These are phyloP conservation scores for Lepus timidus DNA, from an alignment of 2,113 vertebrate genomes.

Conservation along the genomic window DNA sequence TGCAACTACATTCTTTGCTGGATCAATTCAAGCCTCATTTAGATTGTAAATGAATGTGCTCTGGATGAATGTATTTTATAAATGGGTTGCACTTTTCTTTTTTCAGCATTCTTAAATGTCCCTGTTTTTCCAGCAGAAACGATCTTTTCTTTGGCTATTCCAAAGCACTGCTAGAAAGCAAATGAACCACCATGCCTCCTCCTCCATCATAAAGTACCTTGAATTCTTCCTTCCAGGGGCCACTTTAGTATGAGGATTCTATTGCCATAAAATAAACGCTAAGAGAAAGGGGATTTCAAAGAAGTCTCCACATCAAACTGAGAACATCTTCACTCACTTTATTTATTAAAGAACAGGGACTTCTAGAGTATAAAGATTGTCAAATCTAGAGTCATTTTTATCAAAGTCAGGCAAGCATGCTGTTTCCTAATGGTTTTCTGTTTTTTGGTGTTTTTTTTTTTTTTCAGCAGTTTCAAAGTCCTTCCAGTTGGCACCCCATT, in stretches of 20 bases:
- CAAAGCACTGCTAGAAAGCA: slow-evolving; percentile 9
- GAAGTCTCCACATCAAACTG: background rate
- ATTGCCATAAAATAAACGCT: background rate
- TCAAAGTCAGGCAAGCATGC: background rate
- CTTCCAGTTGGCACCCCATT: background rate
- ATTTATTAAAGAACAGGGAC: background rate
- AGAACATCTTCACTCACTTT: background rate
- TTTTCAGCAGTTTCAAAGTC: background rate
- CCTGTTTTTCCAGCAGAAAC: slow-evolving; percentile 44
- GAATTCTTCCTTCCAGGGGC: background rate
- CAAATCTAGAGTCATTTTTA: background rate
- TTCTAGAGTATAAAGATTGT: background rate
- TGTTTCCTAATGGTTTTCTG: background rate
- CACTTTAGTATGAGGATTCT: background rate
- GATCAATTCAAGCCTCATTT: slow-evolving; percentile 38
- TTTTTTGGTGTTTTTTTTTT: background rate
- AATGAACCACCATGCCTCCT: background rate
- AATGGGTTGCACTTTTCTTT: background rate
- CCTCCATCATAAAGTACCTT: background rate
- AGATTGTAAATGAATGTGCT: slow-evolving; percentile 50
- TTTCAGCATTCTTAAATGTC: background rate
- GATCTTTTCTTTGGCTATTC: background rate
- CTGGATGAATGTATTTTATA: slow-evolving; percentile 31
- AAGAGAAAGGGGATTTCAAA: slow-evolving; percentile 30
- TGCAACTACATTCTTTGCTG: background rate